These are phyloP conservation scores for Limonius californicus DNA, from an alignment of 1,140 invertebrate genomes.

Conservation along the genomic window DNA sequence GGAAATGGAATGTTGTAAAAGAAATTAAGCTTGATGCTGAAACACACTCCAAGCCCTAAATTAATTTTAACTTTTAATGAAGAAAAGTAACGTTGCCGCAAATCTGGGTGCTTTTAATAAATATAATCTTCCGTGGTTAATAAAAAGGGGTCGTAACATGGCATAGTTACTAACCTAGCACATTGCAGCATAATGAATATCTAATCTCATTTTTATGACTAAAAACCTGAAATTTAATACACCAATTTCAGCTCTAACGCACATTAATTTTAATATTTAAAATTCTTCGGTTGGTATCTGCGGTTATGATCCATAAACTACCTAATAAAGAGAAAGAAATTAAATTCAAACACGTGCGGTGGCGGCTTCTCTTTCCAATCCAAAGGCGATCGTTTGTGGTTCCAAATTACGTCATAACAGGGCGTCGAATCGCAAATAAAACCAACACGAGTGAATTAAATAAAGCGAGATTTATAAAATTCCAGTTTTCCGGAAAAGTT, in stretches of 20 bases:
- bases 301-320: conserved; percentile 20
- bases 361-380: not conserved
- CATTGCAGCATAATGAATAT: conserved; percentile 20
- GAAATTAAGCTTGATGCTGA: too few relatives aligned
- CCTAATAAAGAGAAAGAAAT: conserved; percentile 21
- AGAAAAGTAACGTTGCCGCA: not conserved
- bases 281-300: conserved; percentile 17
- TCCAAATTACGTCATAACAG: not conserved
- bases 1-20: too few relatives aligned
- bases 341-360: not conserved
- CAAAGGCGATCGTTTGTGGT: not conserved
- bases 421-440: not conserved
- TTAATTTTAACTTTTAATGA: not conserved
- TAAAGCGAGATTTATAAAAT: conserved; percentile 2
- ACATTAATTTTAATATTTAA: conserved; percentile 26
- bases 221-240: conserved; percentile 22
- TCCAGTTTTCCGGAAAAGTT: not conserved
- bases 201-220: conserved; percentile 20
- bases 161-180: not conserved
- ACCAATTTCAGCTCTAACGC: conserved; percentile 18
- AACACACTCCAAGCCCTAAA: not conserved
- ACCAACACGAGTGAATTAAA: not conserved
- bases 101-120: not conserved
- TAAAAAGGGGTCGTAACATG: not conserved
- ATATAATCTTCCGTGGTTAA: not conserved